Evolutionary conservation across 2,888 invertebrate species (phyloP).

Genomic region (Drosophila buzzatii): DNA sequence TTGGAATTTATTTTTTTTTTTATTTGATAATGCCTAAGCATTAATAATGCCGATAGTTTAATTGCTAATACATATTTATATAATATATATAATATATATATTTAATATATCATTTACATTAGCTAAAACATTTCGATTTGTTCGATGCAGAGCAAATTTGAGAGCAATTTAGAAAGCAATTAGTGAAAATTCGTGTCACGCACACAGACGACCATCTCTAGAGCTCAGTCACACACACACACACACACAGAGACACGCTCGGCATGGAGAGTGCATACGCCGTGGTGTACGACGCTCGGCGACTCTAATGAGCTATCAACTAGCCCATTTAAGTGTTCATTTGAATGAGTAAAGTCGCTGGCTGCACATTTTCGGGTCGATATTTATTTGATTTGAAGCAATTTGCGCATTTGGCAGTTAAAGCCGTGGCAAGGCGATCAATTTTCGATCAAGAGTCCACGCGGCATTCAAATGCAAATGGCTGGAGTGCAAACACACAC

Average conservation of each 20-base stretch:
- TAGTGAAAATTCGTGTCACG: neutral
- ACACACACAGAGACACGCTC: neutral
- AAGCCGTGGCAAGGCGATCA: conserved; percentile 36
- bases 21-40: too few species aligned
- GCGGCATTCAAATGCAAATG: conserved; percentile 63
- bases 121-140: neutral
- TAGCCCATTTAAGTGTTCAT: neutral
- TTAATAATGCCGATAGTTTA: too few species aligned
- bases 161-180: neutral
- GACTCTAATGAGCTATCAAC: conserved; percentile 5
- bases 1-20: too few species aligned
- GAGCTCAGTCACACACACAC: neutral
- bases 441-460: conserved; percentile 46
- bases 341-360: conserved; percentile 13
- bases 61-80: too few species aligned
- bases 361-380: neutral
- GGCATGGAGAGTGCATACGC: neutral
- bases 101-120: neutral
- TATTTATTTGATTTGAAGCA: neutral
- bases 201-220: neutral
- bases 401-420: conserved; percentile 3
- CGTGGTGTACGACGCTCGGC: neutral
- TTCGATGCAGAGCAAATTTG: neutral
- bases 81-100: neutral
- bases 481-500: conserved; percentile 43